phyloP scores from a whole-genome alignment of 2,113 vertebrate species.

The Brachypodius melanocephalos region DNA sequence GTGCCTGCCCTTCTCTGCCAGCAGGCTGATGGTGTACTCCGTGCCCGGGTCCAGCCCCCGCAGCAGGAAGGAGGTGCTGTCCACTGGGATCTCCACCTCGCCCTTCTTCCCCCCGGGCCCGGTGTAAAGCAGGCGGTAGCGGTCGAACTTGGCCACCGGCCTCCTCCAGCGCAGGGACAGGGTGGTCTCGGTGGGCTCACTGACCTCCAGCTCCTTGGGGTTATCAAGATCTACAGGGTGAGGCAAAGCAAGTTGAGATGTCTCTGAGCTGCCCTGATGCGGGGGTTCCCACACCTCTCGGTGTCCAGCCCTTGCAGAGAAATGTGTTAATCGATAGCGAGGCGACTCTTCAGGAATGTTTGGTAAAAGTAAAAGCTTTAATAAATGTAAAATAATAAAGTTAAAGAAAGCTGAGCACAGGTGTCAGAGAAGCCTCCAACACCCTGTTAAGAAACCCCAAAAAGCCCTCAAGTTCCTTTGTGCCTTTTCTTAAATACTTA shows the following conservation, averaged over 20 bases:
- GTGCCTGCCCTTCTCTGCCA: conserved; percentile 84
- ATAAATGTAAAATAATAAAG: too few species aligned
- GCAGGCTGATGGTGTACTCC: conserved; percentile 84
- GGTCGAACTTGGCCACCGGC: conserved; percentile 87
- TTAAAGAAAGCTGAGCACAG: too few species aligned
- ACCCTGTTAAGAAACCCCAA: too few species aligned
- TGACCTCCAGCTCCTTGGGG: conserved; percentile 85
- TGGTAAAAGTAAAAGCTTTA: too few species aligned
- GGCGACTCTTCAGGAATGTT: too few species aligned
- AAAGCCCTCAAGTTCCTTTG: too few species aligned
- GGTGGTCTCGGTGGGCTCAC: conserved; percentile 80
- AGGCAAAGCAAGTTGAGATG: neutral
- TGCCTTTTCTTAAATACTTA: too few species aligned
- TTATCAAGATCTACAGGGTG: conserved; percentile 82
- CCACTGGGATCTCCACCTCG: conserved; percentile 76
- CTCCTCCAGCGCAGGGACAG: conserved; percentile 83
- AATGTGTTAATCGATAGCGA: too few species aligned
- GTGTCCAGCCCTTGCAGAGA: too few species aligned
- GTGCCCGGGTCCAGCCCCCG: conserved; percentile 78
- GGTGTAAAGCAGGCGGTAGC: conserved; percentile 79
- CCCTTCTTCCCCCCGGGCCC: conserved; percentile 66
- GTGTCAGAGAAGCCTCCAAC: too few species aligned
- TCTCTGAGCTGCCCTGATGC: too few species aligned
- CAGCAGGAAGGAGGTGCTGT: conserved; percentile 76
- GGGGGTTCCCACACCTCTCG: too few species aligned